These are phyloP conservation scores for Drosophila littoralis DNA, from an alignment of 1,140 invertebrate genomes.

Conservation along the genomic window DNA sequence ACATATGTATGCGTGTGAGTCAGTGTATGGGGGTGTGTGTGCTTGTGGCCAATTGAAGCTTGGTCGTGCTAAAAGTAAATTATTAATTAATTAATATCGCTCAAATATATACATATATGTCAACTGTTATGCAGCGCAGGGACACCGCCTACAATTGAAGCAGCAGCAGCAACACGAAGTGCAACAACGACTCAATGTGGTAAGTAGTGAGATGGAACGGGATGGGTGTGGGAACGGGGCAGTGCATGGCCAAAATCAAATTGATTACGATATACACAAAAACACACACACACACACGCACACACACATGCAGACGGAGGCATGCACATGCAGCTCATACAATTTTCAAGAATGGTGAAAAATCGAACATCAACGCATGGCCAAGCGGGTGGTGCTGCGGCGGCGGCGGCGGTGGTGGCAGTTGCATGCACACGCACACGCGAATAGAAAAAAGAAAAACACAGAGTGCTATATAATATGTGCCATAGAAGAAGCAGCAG, in stretches of 20 bases:
- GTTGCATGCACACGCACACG: constrained; percentile 47
- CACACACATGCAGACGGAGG: background rate
- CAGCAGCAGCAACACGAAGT: constrained; percentile 3
- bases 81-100: constrained; percentile 8
- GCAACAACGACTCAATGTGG: constrained; percentile 29
- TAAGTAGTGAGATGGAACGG: too few species aligned
- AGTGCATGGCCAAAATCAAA: constrained; percentile 41
- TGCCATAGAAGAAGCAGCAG: constrained; percentile 34
- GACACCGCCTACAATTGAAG: constrained; percentile 49
- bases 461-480: constrained; percentile 32
- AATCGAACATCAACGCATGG: constrained; percentile 74
- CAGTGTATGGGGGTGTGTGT: background rate
- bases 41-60: constrained; percentile 7
- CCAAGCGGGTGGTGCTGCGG: constrained; percentile 44
- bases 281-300: constrained; percentile 15
- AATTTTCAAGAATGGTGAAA: constrained; percentile 70
- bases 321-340: constrained; percentile 41
- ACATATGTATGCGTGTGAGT: background rate
- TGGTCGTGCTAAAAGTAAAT: constrained; percentile 18
- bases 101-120: constrained; percentile 32
- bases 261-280: constrained; percentile 37
- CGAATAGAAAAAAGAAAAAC: constrained; percentile 35
- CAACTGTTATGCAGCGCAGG: constrained; percentile 42
- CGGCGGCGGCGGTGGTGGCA: constrained; percentile 1
- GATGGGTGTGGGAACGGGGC: constrained; percentile 1